Percentiles rank a stretch among this genome's conserved stretches.
Conservation (phyloP, 2,797 vertebrate species). For the Sebastes minor region DNA sequence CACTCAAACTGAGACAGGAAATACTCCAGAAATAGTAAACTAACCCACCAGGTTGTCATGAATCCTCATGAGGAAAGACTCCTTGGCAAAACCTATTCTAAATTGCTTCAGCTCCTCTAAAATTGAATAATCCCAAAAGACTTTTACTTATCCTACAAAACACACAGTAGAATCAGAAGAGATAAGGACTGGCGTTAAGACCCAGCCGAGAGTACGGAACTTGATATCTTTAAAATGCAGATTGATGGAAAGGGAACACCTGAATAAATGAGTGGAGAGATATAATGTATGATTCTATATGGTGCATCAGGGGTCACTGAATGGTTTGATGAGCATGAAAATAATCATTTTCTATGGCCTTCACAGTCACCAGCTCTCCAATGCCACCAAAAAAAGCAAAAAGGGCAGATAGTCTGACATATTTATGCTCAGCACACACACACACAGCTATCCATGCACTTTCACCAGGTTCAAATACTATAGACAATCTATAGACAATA, state of each 20-base stretch:
- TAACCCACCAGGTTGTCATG: conserved; percentile 11
- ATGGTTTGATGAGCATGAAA: background rate
- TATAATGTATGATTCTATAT: background rate
- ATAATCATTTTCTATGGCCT: background rate
- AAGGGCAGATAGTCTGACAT: background rate
- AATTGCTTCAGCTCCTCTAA: background rate
- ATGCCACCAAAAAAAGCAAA: background rate
- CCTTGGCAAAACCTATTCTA: conserved; percentile 19
- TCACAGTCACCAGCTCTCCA: background rate
- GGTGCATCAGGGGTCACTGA: background rate
- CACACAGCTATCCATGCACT: background rate
- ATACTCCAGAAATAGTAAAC: conserved; percentile 38
- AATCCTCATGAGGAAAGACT: conserved; percentile 29
- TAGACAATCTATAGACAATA: background rate
- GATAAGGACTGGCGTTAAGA: background rate
- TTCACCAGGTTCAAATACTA: background rate
- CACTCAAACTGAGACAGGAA: conserved; percentile 26
- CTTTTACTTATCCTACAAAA: background rate
- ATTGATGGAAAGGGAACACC: background rate
- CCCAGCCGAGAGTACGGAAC: background rate
- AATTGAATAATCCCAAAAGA: background rate
- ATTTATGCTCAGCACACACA: background rate
- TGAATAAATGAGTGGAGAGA: background rate
- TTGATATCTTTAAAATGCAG: background rate
- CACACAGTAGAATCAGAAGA: background rate